Conservation (phyloP, 2,113 vertebrate species). For the Saguinus imperator region DNA sequence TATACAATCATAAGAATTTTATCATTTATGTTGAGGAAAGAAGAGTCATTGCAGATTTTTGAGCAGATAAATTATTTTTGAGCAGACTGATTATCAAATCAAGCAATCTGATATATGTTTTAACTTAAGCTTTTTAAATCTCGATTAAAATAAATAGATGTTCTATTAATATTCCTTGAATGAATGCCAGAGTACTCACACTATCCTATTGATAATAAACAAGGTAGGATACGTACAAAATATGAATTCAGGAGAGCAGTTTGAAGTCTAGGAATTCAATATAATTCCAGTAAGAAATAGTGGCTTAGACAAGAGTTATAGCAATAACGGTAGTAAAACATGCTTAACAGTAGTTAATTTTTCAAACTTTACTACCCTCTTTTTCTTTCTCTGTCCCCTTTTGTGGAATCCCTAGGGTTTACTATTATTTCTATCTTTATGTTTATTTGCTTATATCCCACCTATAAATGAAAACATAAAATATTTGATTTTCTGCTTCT, state of each 20-base stretch:
- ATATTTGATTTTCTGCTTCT: too few species aligned
- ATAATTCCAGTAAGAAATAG: not conserved
- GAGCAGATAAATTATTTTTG: not conserved
- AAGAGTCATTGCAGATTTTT: not conserved
- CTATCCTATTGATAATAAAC: not conserved
- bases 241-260: not conserved
- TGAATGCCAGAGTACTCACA: not conserved
- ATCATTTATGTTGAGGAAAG: not conserved
- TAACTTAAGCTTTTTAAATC: not conserved
- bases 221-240: not conserved
- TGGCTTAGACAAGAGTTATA: not conserved
- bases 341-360: not conserved
- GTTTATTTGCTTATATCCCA: too few species aligned
- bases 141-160: not conserved
- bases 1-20: not conserved
- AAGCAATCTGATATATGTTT: too few species aligned
- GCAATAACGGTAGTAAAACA: not conserved
- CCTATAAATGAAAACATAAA: too few species aligned
- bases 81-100: not conserved
- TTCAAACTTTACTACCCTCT: too few species aligned
- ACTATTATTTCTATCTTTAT: too few species aligned
- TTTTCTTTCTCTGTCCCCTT: too few species aligned
- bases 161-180: not conserved
- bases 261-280: too few species aligned
- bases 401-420: too few species aligned